Conservation (phyloP, 2,113 vertebrate species). For the Dipodomys merriami region DNA sequence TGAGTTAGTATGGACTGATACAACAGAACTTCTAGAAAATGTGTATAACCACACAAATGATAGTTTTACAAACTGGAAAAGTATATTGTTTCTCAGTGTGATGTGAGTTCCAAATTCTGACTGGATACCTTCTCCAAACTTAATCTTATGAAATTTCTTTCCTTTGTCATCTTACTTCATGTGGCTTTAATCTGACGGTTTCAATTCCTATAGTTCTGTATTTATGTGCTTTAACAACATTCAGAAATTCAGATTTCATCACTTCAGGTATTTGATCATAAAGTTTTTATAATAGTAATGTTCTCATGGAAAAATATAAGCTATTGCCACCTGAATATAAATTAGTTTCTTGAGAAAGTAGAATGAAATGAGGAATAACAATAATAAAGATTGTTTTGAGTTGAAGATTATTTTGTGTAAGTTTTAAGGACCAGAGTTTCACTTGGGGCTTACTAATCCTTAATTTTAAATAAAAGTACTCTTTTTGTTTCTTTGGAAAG, state of each 20-base stretch:
- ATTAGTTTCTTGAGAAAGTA: background rate
- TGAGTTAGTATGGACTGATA: background rate
- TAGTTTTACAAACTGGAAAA: background rate
- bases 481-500: background rate
- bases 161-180: background rate
- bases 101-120: background rate
- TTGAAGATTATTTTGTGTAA: background rate
- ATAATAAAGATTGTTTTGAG: too few species aligned
- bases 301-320: background rate
- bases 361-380: background rate
- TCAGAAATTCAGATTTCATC: background rate
- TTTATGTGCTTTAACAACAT: background rate
- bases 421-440: background rate
- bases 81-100: background rate
- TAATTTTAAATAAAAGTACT: background rate
- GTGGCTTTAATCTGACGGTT: background rate
- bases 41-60: background rate
- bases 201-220: background rate
- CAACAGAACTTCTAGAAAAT: conserved; percentile 21
- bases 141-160: background rate
- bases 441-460: background rate
- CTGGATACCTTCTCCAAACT: background rate
- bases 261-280: background rate
- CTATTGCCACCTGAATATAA: background rate
- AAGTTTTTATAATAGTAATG: background rate